Evolutionary conservation across 92 coral and sea anemone genomes (phyloP).

Genomic region (Porites evermanni): DNA sequence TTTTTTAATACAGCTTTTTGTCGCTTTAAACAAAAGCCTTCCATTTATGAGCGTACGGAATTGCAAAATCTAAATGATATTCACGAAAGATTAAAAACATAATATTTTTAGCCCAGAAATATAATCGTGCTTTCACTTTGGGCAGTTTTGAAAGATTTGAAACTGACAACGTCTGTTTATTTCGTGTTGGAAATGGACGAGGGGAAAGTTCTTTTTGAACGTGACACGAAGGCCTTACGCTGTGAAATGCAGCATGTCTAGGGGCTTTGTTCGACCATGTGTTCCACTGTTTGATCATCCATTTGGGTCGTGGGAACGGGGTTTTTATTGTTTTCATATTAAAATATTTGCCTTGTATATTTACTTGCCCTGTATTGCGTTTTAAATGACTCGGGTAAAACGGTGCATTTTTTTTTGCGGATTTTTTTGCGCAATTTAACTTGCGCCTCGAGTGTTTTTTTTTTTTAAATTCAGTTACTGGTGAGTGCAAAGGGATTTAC

Average conservation of each 20-base stretch:
- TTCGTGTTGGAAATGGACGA: conserved; percentile 2
- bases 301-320: conserved; percentile 45
- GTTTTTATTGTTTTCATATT: conserved; percentile 5
- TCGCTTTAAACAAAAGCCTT: conserved; percentile 6
- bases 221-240: conserved; percentile 16
- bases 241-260: conserved; percentile 40
- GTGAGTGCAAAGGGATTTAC: too few relatives aligned
- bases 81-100: not conserved
- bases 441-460: too few relatives aligned
- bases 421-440: too few relatives aligned
- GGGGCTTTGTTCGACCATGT: conserved; percentile 45
- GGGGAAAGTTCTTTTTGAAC: not conserved
- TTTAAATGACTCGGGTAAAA: not conserved
- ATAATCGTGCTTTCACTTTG: not conserved
- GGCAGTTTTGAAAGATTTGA: not conserved
- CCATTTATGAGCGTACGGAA: not conserved
- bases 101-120: not conserved
- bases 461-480: too few relatives aligned
- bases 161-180: conserved; percentile 6
- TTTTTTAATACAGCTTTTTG: not conserved
- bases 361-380: not conserved
- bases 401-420: not conserved
- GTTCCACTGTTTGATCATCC: conserved; percentile 44
- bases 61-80: not conserved
- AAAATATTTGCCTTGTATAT: not conserved